phyloP scores from a whole-genome alignment of 2,797 vertebrate species.

The Varecia variegata region DNA sequence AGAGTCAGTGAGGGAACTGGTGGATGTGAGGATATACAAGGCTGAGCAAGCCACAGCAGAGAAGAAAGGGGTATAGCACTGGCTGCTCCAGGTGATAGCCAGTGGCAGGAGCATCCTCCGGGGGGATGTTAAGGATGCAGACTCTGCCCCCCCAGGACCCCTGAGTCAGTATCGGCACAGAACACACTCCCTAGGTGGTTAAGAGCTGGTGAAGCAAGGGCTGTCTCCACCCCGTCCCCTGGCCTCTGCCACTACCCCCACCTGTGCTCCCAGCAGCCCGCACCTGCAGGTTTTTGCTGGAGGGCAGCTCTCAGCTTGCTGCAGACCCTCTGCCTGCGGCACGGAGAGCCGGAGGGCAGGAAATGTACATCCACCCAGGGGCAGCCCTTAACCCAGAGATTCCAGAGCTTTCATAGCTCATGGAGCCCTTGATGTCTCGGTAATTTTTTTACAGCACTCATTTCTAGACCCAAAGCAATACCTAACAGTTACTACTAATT shows the following conservation, averaged over 20 bases:
- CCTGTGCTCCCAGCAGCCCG: background rate
- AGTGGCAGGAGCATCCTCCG: background rate
- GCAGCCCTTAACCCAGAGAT: background rate
- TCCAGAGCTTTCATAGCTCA: background rate
- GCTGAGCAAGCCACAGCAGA: background rate
- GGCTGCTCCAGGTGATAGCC: no score
- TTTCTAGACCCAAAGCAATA: background rate
- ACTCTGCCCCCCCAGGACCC: background rate
- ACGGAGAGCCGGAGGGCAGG: background rate
- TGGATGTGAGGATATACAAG: background rate
- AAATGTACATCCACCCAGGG: background rate
- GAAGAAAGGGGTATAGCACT: background rate
- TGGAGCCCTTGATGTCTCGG: background rate
- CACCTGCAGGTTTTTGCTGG: background rate
- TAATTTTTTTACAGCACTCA: background rate
- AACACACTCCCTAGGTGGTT: background rate
- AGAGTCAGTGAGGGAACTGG: background rate
- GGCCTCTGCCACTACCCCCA: fast-evolving
- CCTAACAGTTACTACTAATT: background rate
- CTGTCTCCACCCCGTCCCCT: fast-evolving
- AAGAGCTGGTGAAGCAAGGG: background rate
- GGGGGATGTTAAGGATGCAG: background rate
- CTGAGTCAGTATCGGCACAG: background rate
- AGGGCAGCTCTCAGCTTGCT: background rate
- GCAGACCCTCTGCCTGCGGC: background rate